Conservation (phyloP, 2,888 invertebrate genomes). For the Pecten maximus region DNA sequence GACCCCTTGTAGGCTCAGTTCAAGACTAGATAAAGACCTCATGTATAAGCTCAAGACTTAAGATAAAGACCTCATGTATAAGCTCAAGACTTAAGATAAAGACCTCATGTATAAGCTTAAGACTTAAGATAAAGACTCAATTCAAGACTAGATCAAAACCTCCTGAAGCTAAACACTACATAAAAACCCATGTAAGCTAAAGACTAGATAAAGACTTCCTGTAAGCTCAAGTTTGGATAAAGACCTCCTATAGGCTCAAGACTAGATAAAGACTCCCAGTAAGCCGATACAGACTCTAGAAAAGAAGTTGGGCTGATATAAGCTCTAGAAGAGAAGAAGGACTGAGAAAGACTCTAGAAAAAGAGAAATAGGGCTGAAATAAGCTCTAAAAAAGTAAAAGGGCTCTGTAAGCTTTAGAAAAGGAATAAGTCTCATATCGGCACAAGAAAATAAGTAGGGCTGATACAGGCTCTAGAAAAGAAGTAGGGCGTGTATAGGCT, state of each 20-base stretch:
- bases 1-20: too few relatives aligned
- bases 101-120: neutral
- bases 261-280: too few relatives aligned
- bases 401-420: neutral
- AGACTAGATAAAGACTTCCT: neutral
- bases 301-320: neutral
- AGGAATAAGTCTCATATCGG: neutral
- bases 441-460: neutral
- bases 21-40: too few relatives aligned
- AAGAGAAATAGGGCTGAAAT: neutral
- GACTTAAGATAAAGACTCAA: neutral
- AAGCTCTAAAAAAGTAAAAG: neutral
- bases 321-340: neutral
- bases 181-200: neutral
- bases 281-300: too few relatives aligned
- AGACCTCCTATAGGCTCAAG: neutral
- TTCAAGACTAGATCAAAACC: too few relatives aligned
- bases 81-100: too few relatives aligned
- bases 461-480: neutral
- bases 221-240: neutral
- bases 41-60: too few relatives aligned
- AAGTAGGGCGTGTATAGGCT: too few relatives aligned
- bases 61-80: too few relatives aligned
- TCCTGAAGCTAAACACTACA: neutral
- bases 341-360: neutral